Conservation (phyloP, 2,113 vertebrate genomes). For the Psilopogon haemacephalus region DNA sequence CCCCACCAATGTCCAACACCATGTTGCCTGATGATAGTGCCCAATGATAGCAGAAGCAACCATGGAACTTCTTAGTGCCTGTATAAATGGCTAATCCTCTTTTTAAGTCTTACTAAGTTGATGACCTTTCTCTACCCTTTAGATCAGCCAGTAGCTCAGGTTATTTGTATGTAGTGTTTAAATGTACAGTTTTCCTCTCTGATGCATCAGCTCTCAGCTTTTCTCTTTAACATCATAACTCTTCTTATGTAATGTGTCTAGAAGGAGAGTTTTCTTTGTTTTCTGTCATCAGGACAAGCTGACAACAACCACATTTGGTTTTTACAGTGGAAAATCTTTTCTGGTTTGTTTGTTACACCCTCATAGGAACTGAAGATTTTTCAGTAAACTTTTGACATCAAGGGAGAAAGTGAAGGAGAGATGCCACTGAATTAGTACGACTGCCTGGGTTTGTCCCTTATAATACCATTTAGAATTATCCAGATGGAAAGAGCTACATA, state of each 20-base stretch:
- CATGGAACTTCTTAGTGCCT: neutral
- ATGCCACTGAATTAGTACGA: neutral
- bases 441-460: neutral
- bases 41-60: neutral
- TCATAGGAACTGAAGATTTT: neutral
- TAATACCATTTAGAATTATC: neutral
- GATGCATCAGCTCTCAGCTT: neutral
- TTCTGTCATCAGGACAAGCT: neutral
- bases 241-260: neutral
- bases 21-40: no score
- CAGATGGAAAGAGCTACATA: neutral
- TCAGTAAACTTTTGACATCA: neutral
- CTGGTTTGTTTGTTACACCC: neutral
- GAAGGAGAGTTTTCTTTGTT: neutral
- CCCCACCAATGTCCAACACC: no score
- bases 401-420: neutral
- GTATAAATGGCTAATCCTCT: neutral
- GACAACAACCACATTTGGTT: neutral
- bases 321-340: neutral
- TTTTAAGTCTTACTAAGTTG: neutral
- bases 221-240: neutral
- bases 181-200: neutral
- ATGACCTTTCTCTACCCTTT: neutral
- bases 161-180: neutral
- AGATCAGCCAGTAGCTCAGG: neutral